phyloP scores from a whole-genome alignment of 23 tunicate species.

The Clavelina lepadiformis region DNA sequence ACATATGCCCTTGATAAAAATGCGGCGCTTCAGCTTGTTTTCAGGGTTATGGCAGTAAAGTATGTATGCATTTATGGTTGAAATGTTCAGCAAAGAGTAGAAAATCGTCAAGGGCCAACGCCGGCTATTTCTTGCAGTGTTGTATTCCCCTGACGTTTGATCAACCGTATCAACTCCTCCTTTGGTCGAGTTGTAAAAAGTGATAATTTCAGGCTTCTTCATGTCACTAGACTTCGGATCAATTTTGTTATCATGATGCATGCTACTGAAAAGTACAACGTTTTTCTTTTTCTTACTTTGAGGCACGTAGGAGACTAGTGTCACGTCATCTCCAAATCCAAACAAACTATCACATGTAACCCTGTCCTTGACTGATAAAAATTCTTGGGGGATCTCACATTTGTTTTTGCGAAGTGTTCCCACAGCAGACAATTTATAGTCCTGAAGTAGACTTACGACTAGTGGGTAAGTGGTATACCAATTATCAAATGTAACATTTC shows the following conservation, averaged over 20 bases:
- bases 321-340: constrained; percentile 11
- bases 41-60: constrained; percentile 4
- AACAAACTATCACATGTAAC: constrained; percentile 3
- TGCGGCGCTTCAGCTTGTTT: constrained; percentile 9
- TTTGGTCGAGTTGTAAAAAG: constrained; percentile 5
- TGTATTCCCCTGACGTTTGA: background rate
- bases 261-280: constrained; percentile 4
- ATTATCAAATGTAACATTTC: constrained; percentile 21
- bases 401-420: constrained; percentile 8
- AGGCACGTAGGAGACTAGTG: constrained; percentile 15
- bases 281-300: constrained; percentile 1
- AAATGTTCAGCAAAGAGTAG: constrained; percentile 8
- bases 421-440: constrained; percentile 18
- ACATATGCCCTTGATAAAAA: constrained; percentile 5
- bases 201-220: constrained; percentile 19
- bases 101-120: constrained; percentile 7
- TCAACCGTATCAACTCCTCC: constrained; percentile 7
- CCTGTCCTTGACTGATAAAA: background rate
- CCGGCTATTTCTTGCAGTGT: constrained; percentile 5
- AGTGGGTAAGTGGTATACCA: constrained; percentile 4
- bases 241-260: constrained; percentile 14
- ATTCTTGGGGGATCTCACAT: constrained; percentile 1
- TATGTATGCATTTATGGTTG: constrained; percentile 2
- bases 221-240: constrained; percentile 2
- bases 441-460: constrained; percentile 8